Percentiles rank a stretch among this genome's conserved stretches.
Evolutionary conservation across 2,113 vertebrate species (phyloP).

Genomic region (Serinus canaria): DNA sequence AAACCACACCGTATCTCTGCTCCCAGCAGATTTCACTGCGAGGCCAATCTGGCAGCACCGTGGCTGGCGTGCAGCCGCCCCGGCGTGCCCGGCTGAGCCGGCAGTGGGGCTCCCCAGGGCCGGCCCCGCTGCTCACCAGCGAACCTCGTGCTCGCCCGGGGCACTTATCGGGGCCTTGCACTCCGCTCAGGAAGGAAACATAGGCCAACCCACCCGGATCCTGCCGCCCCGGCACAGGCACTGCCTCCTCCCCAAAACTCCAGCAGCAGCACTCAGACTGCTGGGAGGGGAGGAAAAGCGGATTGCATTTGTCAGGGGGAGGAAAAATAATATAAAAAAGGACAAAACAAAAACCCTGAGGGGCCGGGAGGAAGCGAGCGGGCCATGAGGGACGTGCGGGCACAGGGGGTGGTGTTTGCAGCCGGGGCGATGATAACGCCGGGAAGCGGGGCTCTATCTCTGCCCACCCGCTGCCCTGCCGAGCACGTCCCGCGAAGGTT

Average conservation of each 20-base stretch:
- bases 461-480: slow-evolving; percentile 20
- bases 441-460: slow-evolving; percentile 33
- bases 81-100: not conserved
- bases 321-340: not conserved
- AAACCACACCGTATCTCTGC: not conserved
- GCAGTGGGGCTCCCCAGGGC: not conserved
- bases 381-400: not conserved
- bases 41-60: not conserved
- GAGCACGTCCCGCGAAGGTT: not conserved
- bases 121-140: not conserved
- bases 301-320: not conserved
- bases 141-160: not conserved
- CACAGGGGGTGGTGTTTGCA: not conserved
- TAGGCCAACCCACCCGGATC: not conserved
- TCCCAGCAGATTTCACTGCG: not conserved
- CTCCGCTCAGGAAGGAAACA: slow-evolving; percentile 56
- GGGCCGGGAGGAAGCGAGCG: not conserved
- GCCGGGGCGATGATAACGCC: not conserved
- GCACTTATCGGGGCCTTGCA: slow-evolving; percentile 48
- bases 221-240: not conserved
- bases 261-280: not conserved
- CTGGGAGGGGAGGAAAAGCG: not conserved
- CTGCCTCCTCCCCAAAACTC: not conserved
- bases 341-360: fast-evolving
- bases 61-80: not conserved